Conservation (phyloP, 1,140 invertebrate genomes). For the Drosophila chauvacae region DNA sequence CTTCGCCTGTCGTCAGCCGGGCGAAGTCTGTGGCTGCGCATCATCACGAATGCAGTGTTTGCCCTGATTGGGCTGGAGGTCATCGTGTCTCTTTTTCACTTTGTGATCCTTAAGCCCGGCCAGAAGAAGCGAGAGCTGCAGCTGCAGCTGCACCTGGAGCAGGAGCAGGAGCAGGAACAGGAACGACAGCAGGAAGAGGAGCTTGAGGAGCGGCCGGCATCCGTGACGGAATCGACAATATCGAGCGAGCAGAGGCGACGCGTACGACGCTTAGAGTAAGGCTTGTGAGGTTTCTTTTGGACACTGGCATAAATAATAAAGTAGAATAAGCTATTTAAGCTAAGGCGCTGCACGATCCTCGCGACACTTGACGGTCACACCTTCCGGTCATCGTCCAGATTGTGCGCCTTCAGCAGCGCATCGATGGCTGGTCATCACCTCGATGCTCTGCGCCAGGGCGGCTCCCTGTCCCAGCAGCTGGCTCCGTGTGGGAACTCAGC, state of each 20-base stretch:
- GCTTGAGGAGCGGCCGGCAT: background rate
- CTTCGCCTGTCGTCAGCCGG: conserved; percentile 42
- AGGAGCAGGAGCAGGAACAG: background rate
- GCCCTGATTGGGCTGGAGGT: conserved; percentile 48
- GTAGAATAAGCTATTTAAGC: conserved; percentile 35
- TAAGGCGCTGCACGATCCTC: conserved; percentile 4
- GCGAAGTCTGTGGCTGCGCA: conserved; percentile 24
- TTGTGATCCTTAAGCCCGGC: conserved; percentile 19
- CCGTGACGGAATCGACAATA: background rate
- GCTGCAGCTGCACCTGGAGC: background rate
- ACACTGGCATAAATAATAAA: conserved; percentile 49
- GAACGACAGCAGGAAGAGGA: background rate
- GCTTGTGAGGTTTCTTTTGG: conserved; percentile 25
- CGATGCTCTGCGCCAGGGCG: conserved; percentile 71
- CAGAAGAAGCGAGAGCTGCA: background rate
- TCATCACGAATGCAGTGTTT: conserved; percentile 52
- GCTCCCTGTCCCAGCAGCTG: conserved; percentile 71
- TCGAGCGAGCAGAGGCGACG: conserved; percentile 21
- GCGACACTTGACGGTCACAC: conserved; percentile 44
- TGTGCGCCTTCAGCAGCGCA: conserved; percentile 65
- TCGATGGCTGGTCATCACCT: conserved; percentile 68
- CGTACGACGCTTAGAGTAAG: conserved; percentile 13
- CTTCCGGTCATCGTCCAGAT: conserved; percentile 71
- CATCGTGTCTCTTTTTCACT: conserved; percentile 16
- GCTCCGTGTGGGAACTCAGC: conserved; percentile 75